Evolutionary conservation across 2,888 invertebrate species (phyloP), one percentile per base, ranked within the genome.

Genomic region (Cetonia aurata): DNA sequence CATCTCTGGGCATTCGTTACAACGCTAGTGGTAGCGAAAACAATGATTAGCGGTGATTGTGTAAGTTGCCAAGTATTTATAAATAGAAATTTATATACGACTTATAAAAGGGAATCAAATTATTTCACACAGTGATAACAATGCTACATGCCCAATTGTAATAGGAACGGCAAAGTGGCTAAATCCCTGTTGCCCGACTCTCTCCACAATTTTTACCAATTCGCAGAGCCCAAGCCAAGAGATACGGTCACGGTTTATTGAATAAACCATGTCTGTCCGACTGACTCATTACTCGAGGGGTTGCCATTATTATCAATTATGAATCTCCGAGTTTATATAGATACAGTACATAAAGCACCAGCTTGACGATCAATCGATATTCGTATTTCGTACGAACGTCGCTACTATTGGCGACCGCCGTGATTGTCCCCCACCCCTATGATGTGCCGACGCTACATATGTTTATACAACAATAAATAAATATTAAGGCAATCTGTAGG

Each of bases 201-300:
- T n/a, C n/a, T n/a, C 77, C 72, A 74, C 75, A 77, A 79, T 75
- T 78, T 79, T 78, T 76, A 78, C 76, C 77, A 78, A 77, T 79
- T 77, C 75, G 76, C 76, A 69, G n/a, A n/a, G 74, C 71, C 74
- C 74, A 48, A 67, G 59, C 25, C 71, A 66, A 15, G 9, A 15
- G 9, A 13, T 66, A 52, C 66, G 55, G 65, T 62, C 69, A 71
- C 69, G 69, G 71, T 42, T 69, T 71, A 71, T 69, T 71, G 65
- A 71, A 69, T 69, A 69, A 71, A 69, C 71, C 71, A 71, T 62
- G 55, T 71, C 78, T 79, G 79, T 78, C 79, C 79, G 78, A 80
- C 81, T 82, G 81, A 83, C 80, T 83, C 82, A 82, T 82, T 82
- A 81, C 80, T 81, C 81, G 76, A 76, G 81, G 81, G 81, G 80